Base-by-base conservation (phyloP, 2,888 invertebrate species). In the Hemithea aestivaria region DNA sequence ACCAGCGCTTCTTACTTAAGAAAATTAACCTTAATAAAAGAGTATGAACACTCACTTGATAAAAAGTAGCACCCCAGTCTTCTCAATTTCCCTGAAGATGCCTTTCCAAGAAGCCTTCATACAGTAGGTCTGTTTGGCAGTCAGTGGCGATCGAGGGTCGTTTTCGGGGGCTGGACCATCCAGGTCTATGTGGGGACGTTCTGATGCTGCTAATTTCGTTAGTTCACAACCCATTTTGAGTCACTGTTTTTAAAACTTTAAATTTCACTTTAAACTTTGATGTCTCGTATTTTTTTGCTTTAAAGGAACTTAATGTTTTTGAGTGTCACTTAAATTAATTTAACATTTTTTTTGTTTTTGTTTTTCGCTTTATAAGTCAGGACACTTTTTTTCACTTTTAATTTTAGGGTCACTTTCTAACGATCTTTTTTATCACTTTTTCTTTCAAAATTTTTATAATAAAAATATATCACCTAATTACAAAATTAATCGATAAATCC, bases 21-120 rank as follows among this genome's bases (percentile, higher is more conserved):
- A n/a, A n/a, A n/a, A n/a, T n/a, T n/a, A n/a, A n/a, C n/a, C n/a
- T n/a, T n/a, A n/a, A 21, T 7, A 11, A 30, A 20, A 8, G 6
- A 12, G 1, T 20, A 2, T 12, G 16, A 7, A 20, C 11, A 46
- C 94, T 92, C 88, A 96, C 96, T 94, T 95, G 73, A 96, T 89
- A 73, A 96, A 96, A 91, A 96, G 93, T 68, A 91, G 90, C 53
- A 96, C 91, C 5, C 96, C 96, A 9, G 96, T 96, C 28, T 92
- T 91, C 71, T 95, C 94, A 79, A 96, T 93, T 40, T 96, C 95
- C 56, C 96, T 89, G 71, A 92, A 92, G 62, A 96, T 94, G 10
- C 94, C 96, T 64, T 95, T 96, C 96, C 96, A 96, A 0, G 95
- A 95, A 1, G 96, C 96, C 66, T 94, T 88, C 88, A 96, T 94